Base-by-base conservation (phyloP, 2,888 invertebrate genomes). In the Phytoseiulus persimilis region DNA sequence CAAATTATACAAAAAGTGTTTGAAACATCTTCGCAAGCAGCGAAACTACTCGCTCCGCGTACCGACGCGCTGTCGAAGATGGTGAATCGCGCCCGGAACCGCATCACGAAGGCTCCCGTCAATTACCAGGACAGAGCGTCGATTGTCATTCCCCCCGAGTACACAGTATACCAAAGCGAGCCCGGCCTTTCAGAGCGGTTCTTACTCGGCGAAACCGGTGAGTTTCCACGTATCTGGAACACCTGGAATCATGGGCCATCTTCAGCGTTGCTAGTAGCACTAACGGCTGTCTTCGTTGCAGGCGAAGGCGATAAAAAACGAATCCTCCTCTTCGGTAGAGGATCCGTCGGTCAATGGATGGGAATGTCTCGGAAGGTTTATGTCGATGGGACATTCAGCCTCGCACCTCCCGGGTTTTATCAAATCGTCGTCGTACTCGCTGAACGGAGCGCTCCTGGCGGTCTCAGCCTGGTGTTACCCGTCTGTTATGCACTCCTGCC, bases 321-420 rank as follows among this genome's bases (percentile, higher is more conserved):
- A 28, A 3, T 65, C 18, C 18, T 65, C 5, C 1, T 65, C 11
- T 65, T 65, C 28, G 65, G 65, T 14, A 6, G 65, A 18, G 65
- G 18, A 11, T 65, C 65, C 18, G 65, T 65, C 28, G 14, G 23
- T 28, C 11, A 65, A 11, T 65, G 65, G 65, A 65, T 65, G 11
- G 23, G 65, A 1, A 2, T 65, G 65, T 14, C 28, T 2, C 65
- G 65, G 2, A 65, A 65, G 18, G 18, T 65, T 23, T 65, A 65
- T 31, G 83, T 90, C 0, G 90, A 90, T 32, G 90, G 90, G 6
- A 90, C 46, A 23, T 90, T 90, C 84, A 89, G 89, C 33, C 83
- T 89, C 45, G n/a, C n/a, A 11, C 45, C 89, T 32, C n/a, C 83
- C 83, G 32, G 32, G 32, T 65, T 65, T 23, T 65, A 65, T 32